Conservation (phyloP, 1,140 invertebrate species). For the Drusus annulatus region DNA sequence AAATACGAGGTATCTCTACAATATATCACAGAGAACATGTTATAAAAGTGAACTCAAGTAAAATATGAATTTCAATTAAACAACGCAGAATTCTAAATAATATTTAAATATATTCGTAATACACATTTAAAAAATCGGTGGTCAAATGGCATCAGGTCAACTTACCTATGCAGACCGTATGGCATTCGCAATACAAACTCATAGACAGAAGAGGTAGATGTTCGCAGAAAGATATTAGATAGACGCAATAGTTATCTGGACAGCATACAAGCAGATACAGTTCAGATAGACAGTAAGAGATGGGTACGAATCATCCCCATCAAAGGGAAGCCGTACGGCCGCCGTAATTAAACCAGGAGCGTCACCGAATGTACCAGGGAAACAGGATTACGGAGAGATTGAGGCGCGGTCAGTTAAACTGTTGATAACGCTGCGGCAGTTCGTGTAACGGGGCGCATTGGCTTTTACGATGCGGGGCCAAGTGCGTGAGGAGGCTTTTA, state of each 20-base stretch:
- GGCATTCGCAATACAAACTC: neutral
- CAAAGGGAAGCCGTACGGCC: slow-evolving; percentile 29
- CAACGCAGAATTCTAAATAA: no score
- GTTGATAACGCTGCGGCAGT: slow-evolving; percentile 35
- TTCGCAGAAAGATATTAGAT: neutral
- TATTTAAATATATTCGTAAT: no score
- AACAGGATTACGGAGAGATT: slow-evolving; percentile 47
- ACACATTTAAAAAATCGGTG: no score
- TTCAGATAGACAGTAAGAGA: slow-evolving; percentile 18
- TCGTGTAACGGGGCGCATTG: slow-evolving; percentile 24
- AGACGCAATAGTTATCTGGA: neutral
- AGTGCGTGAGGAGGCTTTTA: neutral
- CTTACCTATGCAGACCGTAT: no score
- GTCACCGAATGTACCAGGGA: slow-evolving; percentile 37
- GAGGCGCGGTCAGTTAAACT: slow-evolving; percentile 37
- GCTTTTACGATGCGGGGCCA: slow-evolving; percentile 43
- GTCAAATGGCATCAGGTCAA: neutral
- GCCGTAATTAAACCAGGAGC: slow-evolving; percentile 42
- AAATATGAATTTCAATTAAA: no score
- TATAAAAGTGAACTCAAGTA: no score
- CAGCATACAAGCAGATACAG: no score
- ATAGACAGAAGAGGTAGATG: neutral
- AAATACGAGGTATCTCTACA: no score
- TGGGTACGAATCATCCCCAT: slow-evolving; percentile 41
- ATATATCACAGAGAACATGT: no score